Evolutionary conservation across 2,797 vertebrate species (phyloP).

Genomic region (Gallinago nigripennis): DNA sequence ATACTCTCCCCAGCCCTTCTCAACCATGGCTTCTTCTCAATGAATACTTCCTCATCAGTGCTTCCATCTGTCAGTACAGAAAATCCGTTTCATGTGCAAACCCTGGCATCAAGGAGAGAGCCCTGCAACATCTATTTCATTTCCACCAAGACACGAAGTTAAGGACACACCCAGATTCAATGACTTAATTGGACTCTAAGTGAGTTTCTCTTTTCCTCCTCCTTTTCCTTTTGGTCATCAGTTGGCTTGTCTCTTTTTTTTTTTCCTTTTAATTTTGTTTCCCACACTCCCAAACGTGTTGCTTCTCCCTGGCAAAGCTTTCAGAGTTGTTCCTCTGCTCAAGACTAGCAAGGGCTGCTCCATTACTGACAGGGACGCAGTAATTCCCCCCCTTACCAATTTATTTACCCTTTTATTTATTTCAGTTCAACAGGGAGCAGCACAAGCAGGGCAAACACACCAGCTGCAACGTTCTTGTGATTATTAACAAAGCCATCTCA

Average conservation of each 20-base stretch:
- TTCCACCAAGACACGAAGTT: neutral
- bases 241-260: neutral
- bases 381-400: neutral
- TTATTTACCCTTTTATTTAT: neutral
- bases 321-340: neutral
- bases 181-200: neutral
- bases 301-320: conserved; percentile 4
- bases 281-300: neutral
- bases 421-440: neutral
- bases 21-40: neutral
- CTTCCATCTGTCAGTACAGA: neutral
- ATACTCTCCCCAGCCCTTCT: neutral
- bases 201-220: neutral
- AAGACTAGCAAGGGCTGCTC: neutral
- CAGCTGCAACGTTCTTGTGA: neutral
- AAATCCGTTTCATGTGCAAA: neutral
- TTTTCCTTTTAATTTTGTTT: neutral
- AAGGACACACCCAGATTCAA: neutral
- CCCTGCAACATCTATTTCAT: neutral
- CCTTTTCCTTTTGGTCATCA: conserved; percentile 34
- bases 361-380: neutral
- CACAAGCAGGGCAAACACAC: neutral
- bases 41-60: neutral
- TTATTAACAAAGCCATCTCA: neutral
- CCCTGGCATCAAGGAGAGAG: neutral